phyloP scores from a whole-genome alignment of 2,797 vertebrate genomes.

The Poecile montanus region DNA sequence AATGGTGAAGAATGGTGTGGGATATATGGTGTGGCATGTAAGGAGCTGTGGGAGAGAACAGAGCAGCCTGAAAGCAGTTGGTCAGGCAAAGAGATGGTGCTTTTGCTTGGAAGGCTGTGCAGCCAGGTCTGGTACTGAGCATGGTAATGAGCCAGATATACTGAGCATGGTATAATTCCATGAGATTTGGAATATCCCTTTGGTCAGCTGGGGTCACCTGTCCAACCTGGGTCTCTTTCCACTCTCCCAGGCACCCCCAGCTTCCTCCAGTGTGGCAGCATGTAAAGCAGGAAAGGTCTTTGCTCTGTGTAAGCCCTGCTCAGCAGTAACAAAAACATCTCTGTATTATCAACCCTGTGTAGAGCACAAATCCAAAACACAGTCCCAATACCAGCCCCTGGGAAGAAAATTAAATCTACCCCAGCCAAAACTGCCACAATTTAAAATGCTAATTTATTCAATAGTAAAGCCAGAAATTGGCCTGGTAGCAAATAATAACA shows the following conservation, averaged over 20 bases:
- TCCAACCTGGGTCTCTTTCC: background rate
- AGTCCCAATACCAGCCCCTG: accelerated
- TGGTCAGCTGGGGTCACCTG: background rate
- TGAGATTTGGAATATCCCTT: background rate
- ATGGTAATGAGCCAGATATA: too few relatives aligned
- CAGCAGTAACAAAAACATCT: background rate
- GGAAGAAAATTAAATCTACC: background rate
- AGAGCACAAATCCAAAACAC: background rate
- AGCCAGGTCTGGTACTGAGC: background rate
- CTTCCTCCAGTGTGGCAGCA: background rate
- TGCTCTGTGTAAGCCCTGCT: background rate
- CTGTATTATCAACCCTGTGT: background rate
- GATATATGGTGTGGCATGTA: accelerated
- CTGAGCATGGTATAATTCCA: background rate
- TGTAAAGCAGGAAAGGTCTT: background rate
- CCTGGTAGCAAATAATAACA: background rate
- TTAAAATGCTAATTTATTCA: background rate
- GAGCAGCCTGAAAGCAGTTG: background rate
- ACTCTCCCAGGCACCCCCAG: background rate
- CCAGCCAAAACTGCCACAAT: background rate
- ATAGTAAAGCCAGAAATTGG: background rate
- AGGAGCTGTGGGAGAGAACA: background rate
- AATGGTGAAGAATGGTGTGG: too few relatives aligned
- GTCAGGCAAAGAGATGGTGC: background rate
- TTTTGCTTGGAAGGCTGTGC: background rate